Percentiles rank a stretch among this genome's conserved stretches.
These are phyloP conservation scores for Trypoxylon attenuatum DNA, from an alignment of 2,888 invertebrate species.

Conservation along the genomic window DNA sequence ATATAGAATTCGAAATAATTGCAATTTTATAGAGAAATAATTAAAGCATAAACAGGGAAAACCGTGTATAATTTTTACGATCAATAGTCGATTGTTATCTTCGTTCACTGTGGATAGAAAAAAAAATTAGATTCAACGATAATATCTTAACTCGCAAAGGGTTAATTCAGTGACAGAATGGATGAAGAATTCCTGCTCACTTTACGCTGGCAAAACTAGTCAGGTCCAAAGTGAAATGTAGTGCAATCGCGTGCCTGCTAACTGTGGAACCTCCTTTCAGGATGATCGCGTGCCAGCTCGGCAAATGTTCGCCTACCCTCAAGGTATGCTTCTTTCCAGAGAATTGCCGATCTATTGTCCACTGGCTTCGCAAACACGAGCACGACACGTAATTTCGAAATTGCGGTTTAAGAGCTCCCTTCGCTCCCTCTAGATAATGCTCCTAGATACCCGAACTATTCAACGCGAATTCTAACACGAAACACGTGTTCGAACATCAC, in stretches of 20 bases:
- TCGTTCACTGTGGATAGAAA: no score
- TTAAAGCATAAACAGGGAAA: no score
- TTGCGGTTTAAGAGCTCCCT: background rate
- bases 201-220: conserved; percentile 1
- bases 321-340: conserved; percentile 4
- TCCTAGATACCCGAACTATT: no score
- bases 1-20: no score
- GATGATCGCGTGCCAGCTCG: background rate
- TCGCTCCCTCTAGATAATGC: background rate
- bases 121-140: no score
- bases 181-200: conserved; percentile 1
- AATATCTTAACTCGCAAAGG: no score
- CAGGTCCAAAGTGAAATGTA: background rate
- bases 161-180: conserved; percentile 18
- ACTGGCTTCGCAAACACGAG: background rate
- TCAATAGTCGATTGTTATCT: no score
- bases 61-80: no score
- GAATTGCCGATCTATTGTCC: background rate
- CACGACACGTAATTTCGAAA: background rate
- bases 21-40: no score
- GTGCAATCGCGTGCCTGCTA: background rate
- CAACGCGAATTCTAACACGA: no score
- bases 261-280: background rate
- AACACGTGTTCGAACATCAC: no score
- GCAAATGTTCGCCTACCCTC: background rate